These are phyloP conservation scores for Zygaena filipendulae DNA, from an alignment of 2,888 invertebrate species.

Conservation along the genomic window DNA sequence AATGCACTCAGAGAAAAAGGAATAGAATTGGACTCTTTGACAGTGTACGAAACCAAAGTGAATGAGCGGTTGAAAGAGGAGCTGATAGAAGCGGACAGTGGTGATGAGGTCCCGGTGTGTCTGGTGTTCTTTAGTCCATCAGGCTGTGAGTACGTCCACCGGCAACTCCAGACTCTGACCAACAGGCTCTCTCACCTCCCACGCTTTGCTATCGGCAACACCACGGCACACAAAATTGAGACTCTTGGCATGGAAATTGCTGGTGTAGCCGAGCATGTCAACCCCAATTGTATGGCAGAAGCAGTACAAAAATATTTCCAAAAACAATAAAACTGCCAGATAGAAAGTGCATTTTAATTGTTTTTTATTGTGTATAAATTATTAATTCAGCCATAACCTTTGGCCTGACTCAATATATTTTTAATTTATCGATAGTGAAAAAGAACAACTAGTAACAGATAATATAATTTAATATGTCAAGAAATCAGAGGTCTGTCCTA, in stretches of 20 bases:
- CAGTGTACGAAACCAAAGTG: constrained; percentile 53
- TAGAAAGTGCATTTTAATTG: too few species aligned
- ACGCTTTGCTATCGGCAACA: constrained; percentile 56
- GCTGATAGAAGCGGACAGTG: constrained; percentile 26
- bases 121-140: constrained; percentile 59
- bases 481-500: too few species aligned
- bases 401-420: too few species aligned
- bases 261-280: constrained; percentile 46
- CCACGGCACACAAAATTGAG: constrained; percentile 53
- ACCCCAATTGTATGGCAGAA: too few species aligned
- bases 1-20: constrained; percentile 25
- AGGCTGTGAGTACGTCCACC: constrained; percentile 50
- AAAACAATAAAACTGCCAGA: too few species aligned
- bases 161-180: constrained; percentile 48
- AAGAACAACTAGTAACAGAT: too few species aligned
- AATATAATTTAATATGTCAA: too few species aligned
- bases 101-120: constrained; percentile 30
- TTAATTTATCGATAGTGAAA: too few species aligned
- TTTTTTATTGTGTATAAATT: too few species aligned
- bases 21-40: constrained; percentile 34
- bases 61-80: constrained; percentile 41
- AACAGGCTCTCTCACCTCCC: constrained; percentile 40
- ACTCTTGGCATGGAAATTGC: constrained; percentile 52
- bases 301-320: too few species aligned
- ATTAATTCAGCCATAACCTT: too few species aligned